Evolutionary conservation across 2,888 invertebrate genomes (phyloP).

Genomic region (Lithosia quadra): DNA sequence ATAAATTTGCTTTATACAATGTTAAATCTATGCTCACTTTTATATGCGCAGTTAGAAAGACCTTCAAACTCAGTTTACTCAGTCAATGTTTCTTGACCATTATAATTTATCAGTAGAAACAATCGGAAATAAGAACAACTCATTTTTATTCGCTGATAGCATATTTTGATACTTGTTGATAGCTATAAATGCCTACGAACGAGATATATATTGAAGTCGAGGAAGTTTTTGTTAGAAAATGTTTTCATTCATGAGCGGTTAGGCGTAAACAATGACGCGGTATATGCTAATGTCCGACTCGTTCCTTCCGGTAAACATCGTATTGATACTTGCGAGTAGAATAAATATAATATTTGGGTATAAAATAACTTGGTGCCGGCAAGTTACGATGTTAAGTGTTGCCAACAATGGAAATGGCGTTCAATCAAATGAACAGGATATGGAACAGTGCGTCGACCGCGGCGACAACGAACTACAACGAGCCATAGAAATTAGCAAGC

Average conservation of each 20-base stretch:
- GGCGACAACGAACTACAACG: constrained; percentile 69
- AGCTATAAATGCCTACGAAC: constrained; percentile 16
- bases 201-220: constrained; percentile 26
- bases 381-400: constrained; percentile 56
- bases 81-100: constrained; percentile 44
- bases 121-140: constrained; percentile 37
- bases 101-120: constrained; percentile 23
- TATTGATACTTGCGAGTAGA: constrained; percentile 44
- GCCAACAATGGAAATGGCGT: constrained; percentile 69
- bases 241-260: constrained; percentile 43
- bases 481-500: constrained; percentile 64
- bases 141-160: constrained; percentile 38
- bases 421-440: constrained; percentile 73
- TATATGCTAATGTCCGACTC: constrained; percentile 55
- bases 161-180: constrained; percentile 38
- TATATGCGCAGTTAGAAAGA: constrained; percentile 34
- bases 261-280: constrained; percentile 58
- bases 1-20: constrained; percentile 25
- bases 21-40: constrained; percentile 32
- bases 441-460: constrained; percentile 75
- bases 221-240: constrained; percentile 22
- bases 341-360: constrained; percentile 63
- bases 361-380: constrained; percentile 42
- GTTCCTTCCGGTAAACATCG: constrained; percentile 51
- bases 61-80: constrained; percentile 53